Base-by-base conservation (phyloP, 2,888 invertebrate species). In the Lepidocyrtinus sp. region DNA sequence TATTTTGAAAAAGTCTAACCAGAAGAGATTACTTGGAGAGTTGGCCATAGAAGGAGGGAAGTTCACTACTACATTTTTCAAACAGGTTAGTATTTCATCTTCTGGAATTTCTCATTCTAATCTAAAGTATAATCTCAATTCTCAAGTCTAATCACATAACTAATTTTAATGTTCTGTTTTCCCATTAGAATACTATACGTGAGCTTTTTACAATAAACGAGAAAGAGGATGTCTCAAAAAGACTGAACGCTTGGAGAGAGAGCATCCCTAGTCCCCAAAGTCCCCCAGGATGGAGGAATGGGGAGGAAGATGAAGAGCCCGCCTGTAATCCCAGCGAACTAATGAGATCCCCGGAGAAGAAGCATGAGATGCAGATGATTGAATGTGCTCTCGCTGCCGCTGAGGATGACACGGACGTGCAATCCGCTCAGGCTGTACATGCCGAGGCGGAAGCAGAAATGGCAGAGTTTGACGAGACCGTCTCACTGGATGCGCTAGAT, bases 31-130 rank as follows among this genome's bases (percentile, higher is more conserved):
- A 88, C 92, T 99, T 26, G 98, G 98, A 70, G 96, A 98, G 90
- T 92, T 99, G 88, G 98, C 99, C 65, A 99, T 99, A 88, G 99
- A 99, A 90, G 97, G 96, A 86, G 99, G 99, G 7, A 98, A 97
- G 90, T 99, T 99, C 89, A 99, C 98, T 26, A 97, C 99, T 15
- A 96, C 97, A 0, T 97, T 95, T 90, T 96, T 99, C 90, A 96
- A 97, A 88, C 93, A 93, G 89, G 94, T 93, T 25, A 17, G 19
- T 22, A 12, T 61, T 3, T 22, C 22, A 46, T n/a, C n/a, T n/a
- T n/a, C n/a, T n/a, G n/a, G n/a, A n/a, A n/a, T n/a, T n/a, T n/a
- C n/a, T n/a, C n/a, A n/a, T n/a, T n/a, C n/a, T 36, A 36, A 36
- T 36, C n/a, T n/a, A n/a, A n/a, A n/a, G n/a, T n/a, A n/a, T n/a